Evolutionary conservation across 2,888 invertebrate genomes (phyloP).

Genomic region (Protodeltote pygarga): DNA sequence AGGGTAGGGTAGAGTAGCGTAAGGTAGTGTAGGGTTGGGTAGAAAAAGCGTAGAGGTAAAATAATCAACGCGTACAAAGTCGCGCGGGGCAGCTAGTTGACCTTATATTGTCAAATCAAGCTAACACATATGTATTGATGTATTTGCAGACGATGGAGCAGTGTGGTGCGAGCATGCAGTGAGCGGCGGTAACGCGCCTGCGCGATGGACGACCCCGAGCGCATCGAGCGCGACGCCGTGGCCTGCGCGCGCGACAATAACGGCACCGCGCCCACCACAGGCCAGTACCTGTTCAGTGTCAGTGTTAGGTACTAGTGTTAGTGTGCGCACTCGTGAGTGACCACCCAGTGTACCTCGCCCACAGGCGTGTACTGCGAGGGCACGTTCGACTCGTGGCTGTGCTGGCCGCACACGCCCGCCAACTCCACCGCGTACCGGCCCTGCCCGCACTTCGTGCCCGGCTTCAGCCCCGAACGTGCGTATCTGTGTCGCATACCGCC

Average conservation of each 20-base stretch:
- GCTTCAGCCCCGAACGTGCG: slow-evolving; percentile 92
- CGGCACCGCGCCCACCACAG: slow-evolving; percentile 59
- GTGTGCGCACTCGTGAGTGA: too few relatives aligned
- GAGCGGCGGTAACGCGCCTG: slow-evolving; percentile 7
- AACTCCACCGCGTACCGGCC: slow-evolving; percentile 88
- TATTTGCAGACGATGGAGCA: too few relatives aligned
- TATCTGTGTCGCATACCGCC: slow-evolving; percentile 5
- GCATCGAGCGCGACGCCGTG: slow-evolving; percentile 65
- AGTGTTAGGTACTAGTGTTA: too few relatives aligned
- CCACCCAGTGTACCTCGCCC: not conserved
- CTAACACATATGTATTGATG: too few relatives aligned
- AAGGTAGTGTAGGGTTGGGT: too few relatives aligned
- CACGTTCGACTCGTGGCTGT: slow-evolving; percentile 94
- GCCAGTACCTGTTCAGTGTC: slow-evolving; percentile 44
- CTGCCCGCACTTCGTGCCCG: slow-evolving; percentile 92
- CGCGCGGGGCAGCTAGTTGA: too few relatives aligned
- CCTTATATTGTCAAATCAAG: too few relatives aligned
- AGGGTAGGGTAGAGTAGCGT: too few relatives aligned
- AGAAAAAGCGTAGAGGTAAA: too few relatives aligned
- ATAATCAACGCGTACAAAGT: too few relatives aligned
- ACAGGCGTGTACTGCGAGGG: slow-evolving; percentile 89
- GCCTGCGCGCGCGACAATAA: slow-evolving; percentile 66
- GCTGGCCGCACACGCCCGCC: slow-evolving; percentile 91
- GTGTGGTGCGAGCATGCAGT: slow-evolving; percentile 8
- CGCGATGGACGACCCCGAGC: slow-evolving; percentile 72